phyloP scores from a whole-genome alignment of 2,888 invertebrate species.

The Salticus scenicus region DNA sequence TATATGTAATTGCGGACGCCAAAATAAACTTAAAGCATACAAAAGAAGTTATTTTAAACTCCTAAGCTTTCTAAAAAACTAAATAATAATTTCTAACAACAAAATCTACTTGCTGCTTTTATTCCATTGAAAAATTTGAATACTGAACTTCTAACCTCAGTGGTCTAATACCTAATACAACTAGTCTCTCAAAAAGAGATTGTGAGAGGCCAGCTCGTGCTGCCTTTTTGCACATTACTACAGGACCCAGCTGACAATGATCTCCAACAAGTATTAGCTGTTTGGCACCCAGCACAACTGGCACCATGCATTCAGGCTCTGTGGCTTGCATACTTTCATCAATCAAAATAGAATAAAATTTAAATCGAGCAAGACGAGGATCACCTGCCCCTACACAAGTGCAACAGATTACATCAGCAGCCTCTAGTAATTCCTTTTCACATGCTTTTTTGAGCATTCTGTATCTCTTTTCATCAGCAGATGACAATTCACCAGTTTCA shows the following conservation, averaged over 20 bases:
- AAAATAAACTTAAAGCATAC: too few species aligned
- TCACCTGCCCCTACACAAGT: slow-evolving; percentile 99
- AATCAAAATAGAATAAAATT: slow-evolving; percentile 96
- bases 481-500: slow-evolving; percentile 97
- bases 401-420: slow-evolving; percentile 99
- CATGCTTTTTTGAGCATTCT: slow-evolving; percentile 91
- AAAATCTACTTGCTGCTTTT: too few species aligned
- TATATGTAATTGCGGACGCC: too few species aligned
- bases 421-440: slow-evolving; percentile 91
- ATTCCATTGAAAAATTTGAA: too few species aligned
- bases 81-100: too few species aligned
- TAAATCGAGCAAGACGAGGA: slow-evolving; percentile 91
- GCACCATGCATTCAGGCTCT: slow-evolving; percentile 99
- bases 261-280: slow-evolving; percentile 97
- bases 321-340: slow-evolving; percentile 99
- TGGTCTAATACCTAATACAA: slow-evolving; percentile 96
- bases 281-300: slow-evolving; percentile 96
- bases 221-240: slow-evolving; percentile 99
- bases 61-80: too few species aligned
- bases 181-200: slow-evolving; percentile 96
- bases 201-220: slow-evolving; percentile 97
- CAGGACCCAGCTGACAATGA: slow-evolving; percentile 98
- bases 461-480: slow-evolving; percentile 95
- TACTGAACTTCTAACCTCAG: slow-evolving; percentile 98
- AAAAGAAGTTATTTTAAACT: too few species aligned